Conservation (phyloP, 2,797 vertebrate genomes). For the Helostoma temminkii region DNA sequence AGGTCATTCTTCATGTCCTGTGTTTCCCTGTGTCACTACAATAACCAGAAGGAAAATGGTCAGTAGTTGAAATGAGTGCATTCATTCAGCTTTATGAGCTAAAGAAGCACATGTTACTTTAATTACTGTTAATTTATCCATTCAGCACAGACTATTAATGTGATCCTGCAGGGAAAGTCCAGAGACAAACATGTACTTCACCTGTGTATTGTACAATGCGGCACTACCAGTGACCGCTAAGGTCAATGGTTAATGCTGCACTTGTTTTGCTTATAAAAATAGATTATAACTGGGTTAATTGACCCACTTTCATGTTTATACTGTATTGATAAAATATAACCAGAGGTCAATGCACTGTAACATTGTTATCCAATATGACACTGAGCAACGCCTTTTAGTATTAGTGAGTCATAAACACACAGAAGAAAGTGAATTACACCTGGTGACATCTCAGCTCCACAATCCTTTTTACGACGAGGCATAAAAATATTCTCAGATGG, state of each 20-base stretch:
- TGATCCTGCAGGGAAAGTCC: slow-evolving; percentile 6
- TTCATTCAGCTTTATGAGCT: slow-evolving; percentile 25
- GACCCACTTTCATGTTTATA: too few species aligned
- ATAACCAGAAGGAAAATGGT: slow-evolving; percentile 13
- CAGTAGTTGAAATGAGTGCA: slow-evolving; percentile 24
- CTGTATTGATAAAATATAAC: background rate
- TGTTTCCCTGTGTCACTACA: background rate
- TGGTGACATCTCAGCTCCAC: background rate
- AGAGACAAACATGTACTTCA: slow-evolving; percentile 5
- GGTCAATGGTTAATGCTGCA: background rate
- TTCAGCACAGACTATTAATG: slow-evolving; percentile 18
- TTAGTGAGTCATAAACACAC: background rate
- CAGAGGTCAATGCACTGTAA: background rate
- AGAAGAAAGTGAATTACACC: background rate
- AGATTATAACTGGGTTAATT: too few species aligned
- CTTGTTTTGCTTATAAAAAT: too few species aligned
- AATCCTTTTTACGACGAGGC: background rate
- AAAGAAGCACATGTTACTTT: slow-evolving; percentile 23
- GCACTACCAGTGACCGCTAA: background rate
- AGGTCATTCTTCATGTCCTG: background rate
- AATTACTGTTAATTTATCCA: slow-evolving; percentile 22
- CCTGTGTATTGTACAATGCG: background rate
- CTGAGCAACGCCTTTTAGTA: too few species aligned
- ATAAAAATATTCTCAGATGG: background rate
- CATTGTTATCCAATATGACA: background rate